phyloP scores from a whole-genome alignment of 1,140 invertebrate species.

The Drosophila neocordata region DNA sequence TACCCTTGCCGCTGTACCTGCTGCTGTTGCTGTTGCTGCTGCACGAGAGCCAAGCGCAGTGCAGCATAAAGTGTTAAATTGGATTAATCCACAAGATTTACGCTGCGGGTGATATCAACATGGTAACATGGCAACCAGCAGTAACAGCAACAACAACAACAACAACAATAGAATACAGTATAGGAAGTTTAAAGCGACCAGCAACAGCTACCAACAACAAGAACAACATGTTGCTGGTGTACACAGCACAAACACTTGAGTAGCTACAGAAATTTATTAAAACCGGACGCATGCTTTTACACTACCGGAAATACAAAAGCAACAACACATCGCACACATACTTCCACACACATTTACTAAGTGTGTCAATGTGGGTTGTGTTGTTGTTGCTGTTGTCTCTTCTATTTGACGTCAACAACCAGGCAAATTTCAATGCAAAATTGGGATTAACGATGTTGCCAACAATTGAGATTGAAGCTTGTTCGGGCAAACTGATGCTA shows the following conservation, averaged over 20 bases:
- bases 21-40: slow-evolving; percentile 18
- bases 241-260: slow-evolving; percentile 55
- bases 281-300: slow-evolving; percentile 74
- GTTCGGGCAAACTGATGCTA: slow-evolving; percentile 34
- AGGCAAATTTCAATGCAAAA: slow-evolving; percentile 78
- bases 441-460: slow-evolving; percentile 65
- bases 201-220: slow-evolving; percentile 36
- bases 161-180: slow-evolving; percentile 18
- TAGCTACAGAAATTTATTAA: slow-evolving; percentile 72
- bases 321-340: slow-evolving; percentile 36
- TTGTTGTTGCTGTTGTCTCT: slow-evolving; percentile 11
- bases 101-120: slow-evolving; percentile 82
- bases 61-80: slow-evolving; percentile 82
- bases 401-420: slow-evolving; percentile 59
- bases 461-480: slow-evolving; percentile 36
- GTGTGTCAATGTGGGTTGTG: slow-evolving; percentile 66
- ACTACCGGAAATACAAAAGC: slow-evolving; percentile 70
- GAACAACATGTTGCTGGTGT: slow-evolving; percentile 59
- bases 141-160: background rate
- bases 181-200: slow-evolving; percentile 26
- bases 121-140: slow-evolving; percentile 57
- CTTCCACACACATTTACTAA: slow-evolving; percentile 28
- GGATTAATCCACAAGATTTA: slow-evolving; percentile 82
- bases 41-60: slow-evolving; percentile 73
- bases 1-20: slow-evolving; percentile 31